Percentiles rank a stretch among this genome's conserved stretches.
These are phyloP conservation scores for Mimas tiliae DNA, from an alignment of 2,888 invertebrate genomes.

Conservation along the genomic window DNA sequence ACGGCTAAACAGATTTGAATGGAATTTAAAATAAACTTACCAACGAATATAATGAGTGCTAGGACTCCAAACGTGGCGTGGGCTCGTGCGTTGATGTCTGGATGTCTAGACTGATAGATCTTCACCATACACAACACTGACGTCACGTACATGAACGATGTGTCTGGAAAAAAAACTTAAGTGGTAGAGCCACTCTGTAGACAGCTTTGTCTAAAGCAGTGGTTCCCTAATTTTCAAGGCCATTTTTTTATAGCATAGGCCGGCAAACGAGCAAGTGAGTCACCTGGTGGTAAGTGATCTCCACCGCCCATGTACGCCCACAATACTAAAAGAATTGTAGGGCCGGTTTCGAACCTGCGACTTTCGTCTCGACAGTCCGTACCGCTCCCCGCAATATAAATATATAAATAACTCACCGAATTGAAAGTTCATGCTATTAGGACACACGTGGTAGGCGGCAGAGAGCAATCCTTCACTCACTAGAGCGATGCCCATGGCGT, in stretches of 20 bases:
- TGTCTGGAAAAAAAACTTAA: constrained; percentile 85
- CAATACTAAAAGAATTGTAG: no score
- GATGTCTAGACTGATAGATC: constrained; percentile 94
- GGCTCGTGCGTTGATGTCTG: constrained; percentile 93
- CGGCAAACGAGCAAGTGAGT: no score
- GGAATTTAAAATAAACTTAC: constrained; percentile 56
- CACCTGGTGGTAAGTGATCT: no score
- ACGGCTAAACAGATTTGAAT: no score
- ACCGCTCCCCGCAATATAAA: no score
- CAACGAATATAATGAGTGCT: constrained; percentile 90
- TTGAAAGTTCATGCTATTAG: constrained; percentile 95
- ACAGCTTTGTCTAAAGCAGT: no score
- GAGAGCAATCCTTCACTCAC: constrained; percentile 95
- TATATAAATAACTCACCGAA: constrained; percentile 87
- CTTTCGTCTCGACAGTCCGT: no score
- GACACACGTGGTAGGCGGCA: constrained; percentile 96
- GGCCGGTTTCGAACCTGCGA: no score
- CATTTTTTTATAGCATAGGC: no score
- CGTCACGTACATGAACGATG: constrained; percentile 96
- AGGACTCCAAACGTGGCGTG: constrained; percentile 91
- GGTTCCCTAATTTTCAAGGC: no score
- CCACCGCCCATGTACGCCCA: no score
- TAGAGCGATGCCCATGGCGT: constrained; percentile 94
- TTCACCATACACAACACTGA: constrained; percentile 94
- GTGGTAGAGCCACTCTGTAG: background rate